Evolutionary conservation across 2,888 invertebrate species (phyloP), one percentile per base, ranked within the genome.

Genomic region (Agrilus mali): DNA sequence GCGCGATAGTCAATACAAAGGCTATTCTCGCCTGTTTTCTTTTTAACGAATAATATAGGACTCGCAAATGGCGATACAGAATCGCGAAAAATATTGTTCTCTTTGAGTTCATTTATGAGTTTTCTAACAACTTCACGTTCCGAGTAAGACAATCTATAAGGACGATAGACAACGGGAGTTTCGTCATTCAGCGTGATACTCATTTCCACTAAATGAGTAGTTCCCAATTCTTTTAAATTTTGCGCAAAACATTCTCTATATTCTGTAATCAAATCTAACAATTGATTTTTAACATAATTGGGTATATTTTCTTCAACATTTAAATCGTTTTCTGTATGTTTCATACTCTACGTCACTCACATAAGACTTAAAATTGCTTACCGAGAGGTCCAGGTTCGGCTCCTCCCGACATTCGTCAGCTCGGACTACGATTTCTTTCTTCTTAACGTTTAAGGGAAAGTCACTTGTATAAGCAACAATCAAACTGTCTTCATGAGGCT

Each of bases 1-100:
- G 33, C 33, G 8, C 57, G 38, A n/a, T 47, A 60, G 37, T 53
- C 53, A 2, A 55, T 43, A 16, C 48, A 49, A 13, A 55, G 13
- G 7, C 51, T 17, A 7, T 47, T 8, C 14, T 48, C 45, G 2
- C 51, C 51, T 20, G 43, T 47, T 32, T 50, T 49, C 36, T 53
- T 55, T n/a, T 40, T 37, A 2, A 54, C 54, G 4, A 53, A 20
- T 6, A 49, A 17, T 8, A 45, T 31, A 8, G 47, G 50, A 17
- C 41, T 38, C 2, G 50, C 49, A 36, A 44, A 55, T 1, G 51
- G 53, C n/a, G n/a, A n/a, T n/a, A n/a, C n/a, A n/a, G n/a, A n/a
- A n/a, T n/a, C n/a, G n/a, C n/a, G n/a, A n/a, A n/a, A n/a, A n/a
- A 13, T 33, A 13, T 33, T 33, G 33, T 13, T 33, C n/a, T n/a